phyloP scores from a whole-genome alignment of 2,888 invertebrate genomes.

The Therioaphis trifolii region DNA sequence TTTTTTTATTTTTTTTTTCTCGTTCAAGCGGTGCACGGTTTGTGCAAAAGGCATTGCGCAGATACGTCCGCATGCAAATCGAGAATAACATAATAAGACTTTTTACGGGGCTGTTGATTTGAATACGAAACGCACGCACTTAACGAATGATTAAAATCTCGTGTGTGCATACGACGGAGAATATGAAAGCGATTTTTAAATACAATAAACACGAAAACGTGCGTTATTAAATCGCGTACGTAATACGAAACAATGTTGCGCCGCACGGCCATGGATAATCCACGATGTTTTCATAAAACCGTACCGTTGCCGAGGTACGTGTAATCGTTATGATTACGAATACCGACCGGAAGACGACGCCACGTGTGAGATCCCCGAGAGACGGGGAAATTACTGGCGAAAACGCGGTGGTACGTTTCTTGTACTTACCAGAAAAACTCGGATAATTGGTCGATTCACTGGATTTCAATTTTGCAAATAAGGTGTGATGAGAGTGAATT shows the following conservation, averaged over 20 bases:
- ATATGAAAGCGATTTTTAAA: conserved; percentile 30
- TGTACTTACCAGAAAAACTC: no score
- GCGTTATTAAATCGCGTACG: not conserved
- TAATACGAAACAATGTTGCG: conserved; percentile 29
- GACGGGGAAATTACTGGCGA: no score
- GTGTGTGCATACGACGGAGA: not conserved
- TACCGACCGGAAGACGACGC: no score
- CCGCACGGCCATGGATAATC: no score
- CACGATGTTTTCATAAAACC: no score
- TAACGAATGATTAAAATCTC: conserved; percentile 29
- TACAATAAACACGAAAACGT: not conserved
- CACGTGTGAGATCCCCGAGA: no score
- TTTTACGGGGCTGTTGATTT: not conserved
- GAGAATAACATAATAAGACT: conserved; percentile 18
- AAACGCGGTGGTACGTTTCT: no score
- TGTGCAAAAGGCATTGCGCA: not conserved
- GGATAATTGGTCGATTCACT: no score
- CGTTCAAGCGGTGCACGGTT: not conserved
- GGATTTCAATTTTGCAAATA: no score
- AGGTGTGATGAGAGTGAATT: no score
- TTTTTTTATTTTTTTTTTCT: not conserved
- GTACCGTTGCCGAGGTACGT: no score
- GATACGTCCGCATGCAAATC: not conserved
- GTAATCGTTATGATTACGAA: no score
- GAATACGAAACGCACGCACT: not conserved